Evolutionary conservation across 2,797 vertebrate species (phyloP).

Genomic region (Etheostoma nigrum): DNA sequence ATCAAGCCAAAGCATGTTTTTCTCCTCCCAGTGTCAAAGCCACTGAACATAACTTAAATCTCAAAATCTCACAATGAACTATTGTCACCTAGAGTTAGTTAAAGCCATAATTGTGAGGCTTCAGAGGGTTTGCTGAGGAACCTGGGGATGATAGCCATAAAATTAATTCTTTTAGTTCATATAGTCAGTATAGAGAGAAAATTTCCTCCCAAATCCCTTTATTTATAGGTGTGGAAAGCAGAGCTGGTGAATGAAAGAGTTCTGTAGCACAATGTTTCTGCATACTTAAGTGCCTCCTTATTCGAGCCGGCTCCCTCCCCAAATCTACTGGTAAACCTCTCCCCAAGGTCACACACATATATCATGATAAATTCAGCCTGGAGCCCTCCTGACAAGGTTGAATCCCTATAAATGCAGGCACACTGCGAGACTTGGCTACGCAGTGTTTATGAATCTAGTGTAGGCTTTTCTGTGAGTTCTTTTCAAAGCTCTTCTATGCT

Average conservation of each 20-base stretch:
- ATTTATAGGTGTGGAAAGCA: constrained; percentile 64
- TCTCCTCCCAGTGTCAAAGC: constrained; percentile 11
- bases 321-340: constrained; percentile 75
- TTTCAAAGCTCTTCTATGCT: constrained; percentile 10
- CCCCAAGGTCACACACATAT: constrained; percentile 77
- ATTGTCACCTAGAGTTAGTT: constrained; percentile 9
- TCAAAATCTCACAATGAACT: background rate
- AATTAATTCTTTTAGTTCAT: constrained; percentile 66
- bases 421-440: background rate
- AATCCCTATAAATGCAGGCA: constrained; percentile 55
- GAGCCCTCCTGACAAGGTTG: constrained; percentile 72
- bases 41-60: constrained; percentile 1
- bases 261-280: constrained; percentile 41
- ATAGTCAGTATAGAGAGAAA: constrained; percentile 45
- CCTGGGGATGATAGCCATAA: constrained; percentile 29
- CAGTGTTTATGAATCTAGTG: constrained; percentile 25
- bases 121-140: constrained; percentile 23
- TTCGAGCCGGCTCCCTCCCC: constrained; percentile 44
- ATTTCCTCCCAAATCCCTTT: constrained; percentile 53
- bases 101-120: constrained; percentile 6
- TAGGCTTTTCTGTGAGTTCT: constrained; percentile 4
- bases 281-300: constrained; percentile 54
- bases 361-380: constrained; percentile 76
- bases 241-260: constrained; percentile 52
- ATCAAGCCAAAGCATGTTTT: constrained; percentile 34